phyloP scores from a whole-genome alignment of 2,888 invertebrate species.

The Teinopalpus imperialis region DNA sequence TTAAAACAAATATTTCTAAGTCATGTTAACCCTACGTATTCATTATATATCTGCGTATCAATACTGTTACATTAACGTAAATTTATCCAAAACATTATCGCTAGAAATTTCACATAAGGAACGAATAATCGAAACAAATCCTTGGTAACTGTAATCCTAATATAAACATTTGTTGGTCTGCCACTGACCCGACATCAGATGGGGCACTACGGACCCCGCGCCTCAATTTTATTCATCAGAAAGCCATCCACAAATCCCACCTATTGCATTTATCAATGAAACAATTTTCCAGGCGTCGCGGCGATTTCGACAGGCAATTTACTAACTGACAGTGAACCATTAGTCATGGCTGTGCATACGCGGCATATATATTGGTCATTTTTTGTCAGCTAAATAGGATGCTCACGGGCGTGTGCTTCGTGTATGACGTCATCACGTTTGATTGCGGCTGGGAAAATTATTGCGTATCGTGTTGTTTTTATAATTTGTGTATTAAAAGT shows the following conservation, averaged over 20 bases:
- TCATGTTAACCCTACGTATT: too few species aligned
- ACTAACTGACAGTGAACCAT: conserved; percentile 65
- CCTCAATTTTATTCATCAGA: conserved; percentile 72
- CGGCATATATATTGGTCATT: conserved; percentile 69
- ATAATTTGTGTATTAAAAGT: too few species aligned
- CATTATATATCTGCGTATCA: too few species aligned
- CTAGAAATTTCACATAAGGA: neutral
- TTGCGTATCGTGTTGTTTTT: too few species aligned
- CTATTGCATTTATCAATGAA: conserved; percentile 74
- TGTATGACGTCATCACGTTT: conserved; percentile 41
- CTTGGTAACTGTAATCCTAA: conserved; percentile 38
- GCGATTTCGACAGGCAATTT: conserved; percentile 73
- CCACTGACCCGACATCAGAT: conserved; percentile 44
- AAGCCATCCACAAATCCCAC: conserved; percentile 63
- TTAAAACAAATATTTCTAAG: too few species aligned
- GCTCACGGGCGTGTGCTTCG: conserved; percentile 47
- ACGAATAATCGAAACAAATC: conserved; percentile 6
- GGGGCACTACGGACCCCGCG: conserved; percentile 56
- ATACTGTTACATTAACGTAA: too few species aligned
- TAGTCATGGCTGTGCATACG: conserved; percentile 72
- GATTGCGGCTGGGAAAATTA: conserved; percentile 21
- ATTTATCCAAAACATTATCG: too few species aligned
- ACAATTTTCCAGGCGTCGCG: conserved; percentile 76
- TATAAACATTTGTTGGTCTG: conserved; percentile 52
- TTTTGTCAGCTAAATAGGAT: conserved; percentile 58